Conservation (phyloP, 64 coral and sea anemone genomes). For the Pocillopora verrucosa region DNA sequence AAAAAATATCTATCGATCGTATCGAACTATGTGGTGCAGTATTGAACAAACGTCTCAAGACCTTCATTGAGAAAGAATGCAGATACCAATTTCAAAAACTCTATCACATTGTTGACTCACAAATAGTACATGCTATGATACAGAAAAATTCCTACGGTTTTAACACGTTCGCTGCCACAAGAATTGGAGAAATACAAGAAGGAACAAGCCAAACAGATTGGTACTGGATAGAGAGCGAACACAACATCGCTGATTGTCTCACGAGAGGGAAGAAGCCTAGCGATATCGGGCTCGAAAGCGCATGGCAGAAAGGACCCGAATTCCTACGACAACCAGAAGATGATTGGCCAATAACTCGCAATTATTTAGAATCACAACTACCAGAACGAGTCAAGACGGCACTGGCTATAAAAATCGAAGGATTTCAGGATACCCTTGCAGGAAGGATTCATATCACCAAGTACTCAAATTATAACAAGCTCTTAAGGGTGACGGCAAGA, state of each 20-base stretch:
- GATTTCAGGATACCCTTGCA: background rate
- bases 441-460: conserved; percentile 27
- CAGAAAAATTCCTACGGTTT: conserved; percentile 30
- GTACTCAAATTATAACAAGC: conserved; percentile 29
- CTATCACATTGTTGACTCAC: conserved; percentile 20
- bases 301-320: conserved; percentile 31
- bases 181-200: conserved; percentile 40
- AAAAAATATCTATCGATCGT: conserved; percentile 4
- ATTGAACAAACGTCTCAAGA: conserved; percentile 41
- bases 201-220: conserved; percentile 15
- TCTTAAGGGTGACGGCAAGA: conserved; percentile 31
- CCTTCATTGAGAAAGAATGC: background rate
- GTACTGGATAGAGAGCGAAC: conserved; percentile 21
- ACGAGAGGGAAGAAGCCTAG: conserved; percentile 16
- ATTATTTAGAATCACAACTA: conserved; percentile 18
- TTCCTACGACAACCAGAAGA: conserved; percentile 25
- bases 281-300: conserved; percentile 24
- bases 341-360: conserved; percentile 15
- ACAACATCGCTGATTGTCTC: conserved; percentile 26
- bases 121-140: conserved; percentile 20
- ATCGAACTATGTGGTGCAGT: conserved; percentile 37
- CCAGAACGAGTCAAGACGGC: conserved; percentile 13
- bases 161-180: conserved; percentile 37
- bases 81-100: background rate
- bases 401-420: background rate